Percentiles rank a stretch among this genome's conserved stretches.
phyloP scores from a whole-genome alignment of 2,888 invertebrate genomes.

The Ennomos erosarius region DNA sequence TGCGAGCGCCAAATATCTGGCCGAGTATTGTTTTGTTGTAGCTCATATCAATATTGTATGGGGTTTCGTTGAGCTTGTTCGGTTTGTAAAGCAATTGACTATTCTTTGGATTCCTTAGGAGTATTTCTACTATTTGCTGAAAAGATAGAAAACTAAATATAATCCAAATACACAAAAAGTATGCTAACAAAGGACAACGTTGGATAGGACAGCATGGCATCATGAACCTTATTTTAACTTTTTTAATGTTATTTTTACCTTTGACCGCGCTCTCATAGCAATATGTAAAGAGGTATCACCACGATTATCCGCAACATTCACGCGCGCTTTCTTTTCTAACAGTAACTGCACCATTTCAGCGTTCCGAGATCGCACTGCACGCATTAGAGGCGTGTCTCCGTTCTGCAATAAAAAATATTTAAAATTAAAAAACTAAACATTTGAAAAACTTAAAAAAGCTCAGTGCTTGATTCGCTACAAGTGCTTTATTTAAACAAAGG shows the following conservation, averaged over 20 bases:
- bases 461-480: neutral
- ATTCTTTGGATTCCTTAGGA: constrained; percentile 97
- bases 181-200: too few species aligned
- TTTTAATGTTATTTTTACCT: constrained; percentile 65
- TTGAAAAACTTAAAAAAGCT: neutral
- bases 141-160: constrained; percentile 39
- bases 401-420: constrained; percentile 81
- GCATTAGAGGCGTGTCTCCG: constrained; percentile 96
- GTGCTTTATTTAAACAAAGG: neutral
- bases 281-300: constrained; percentile 98
- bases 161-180: neutral
- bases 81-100: constrained; percentile 97
- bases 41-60: constrained; percentile 98
- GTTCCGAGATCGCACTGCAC: constrained; percentile 96
- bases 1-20: constrained; percentile 97
- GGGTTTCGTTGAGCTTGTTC: constrained; percentile 97
- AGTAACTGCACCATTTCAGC: constrained; percentile 96
- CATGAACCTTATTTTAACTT: too few species aligned
- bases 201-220: too few species aligned
- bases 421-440: neutral
- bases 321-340: constrained; percentile 96
- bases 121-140: constrained; percentile 94
- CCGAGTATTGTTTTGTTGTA: constrained; percentile 98
- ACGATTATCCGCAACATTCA: constrained; percentile 94
- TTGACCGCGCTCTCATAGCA: constrained; percentile 97